Percentiles rank a stretch among this genome's conserved stretches.
These are phyloP conservation scores for Kryptopterus vitreolus DNA, from an alignment of 2,797 vertebrate genomes.

Conservation along the genomic window DNA sequence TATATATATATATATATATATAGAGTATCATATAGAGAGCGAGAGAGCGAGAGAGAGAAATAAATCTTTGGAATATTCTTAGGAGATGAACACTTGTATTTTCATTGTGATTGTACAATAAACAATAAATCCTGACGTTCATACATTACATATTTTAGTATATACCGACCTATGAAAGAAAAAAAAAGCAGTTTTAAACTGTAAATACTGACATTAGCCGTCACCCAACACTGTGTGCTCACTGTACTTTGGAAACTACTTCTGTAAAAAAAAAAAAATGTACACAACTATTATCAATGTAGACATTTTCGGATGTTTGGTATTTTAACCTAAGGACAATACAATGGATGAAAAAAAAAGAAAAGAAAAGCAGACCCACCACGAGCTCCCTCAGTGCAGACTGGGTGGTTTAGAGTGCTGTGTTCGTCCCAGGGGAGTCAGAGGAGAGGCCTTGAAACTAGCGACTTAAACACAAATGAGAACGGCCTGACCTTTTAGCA, in stretches of 20 bases:
- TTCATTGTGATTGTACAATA: too few relatives aligned
- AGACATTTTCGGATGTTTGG: conserved; percentile 4
- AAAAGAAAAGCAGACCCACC: conserved; percentile 10
- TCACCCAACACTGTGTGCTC: not conserved
- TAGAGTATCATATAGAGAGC: too few relatives aligned
- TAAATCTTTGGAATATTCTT: too few relatives aligned
- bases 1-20: too few relatives aligned
- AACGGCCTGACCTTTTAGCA: conserved; percentile 51
- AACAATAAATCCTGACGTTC: too few relatives aligned
- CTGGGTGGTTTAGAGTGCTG: not conserved
- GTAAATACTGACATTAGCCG: not conserved
- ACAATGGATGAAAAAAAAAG: too few relatives aligned
- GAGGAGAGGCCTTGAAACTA: conserved; percentile 39
- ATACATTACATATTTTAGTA: too few relatives aligned
- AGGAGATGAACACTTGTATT: too few relatives aligned
- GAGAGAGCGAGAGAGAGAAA: too few relatives aligned
- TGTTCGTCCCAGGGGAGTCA: conserved; percentile 40
- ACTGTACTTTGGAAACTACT: too few relatives aligned
- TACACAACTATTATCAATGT: not conserved
- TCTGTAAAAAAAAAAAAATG: conserved; percentile 11
- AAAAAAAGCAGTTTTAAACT: too few relatives aligned
- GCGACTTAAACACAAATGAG: conserved; percentile 50
- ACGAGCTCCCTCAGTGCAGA: not conserved
- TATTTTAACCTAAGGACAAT: conserved; percentile 22
- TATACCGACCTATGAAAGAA: too few relatives aligned